A percentile compares a stretch with the other conserved stretches of the same genome.
Evolutionary conservation across 2,888 invertebrate genomes (phyloP).

Genomic region (Lepidochrysops patricia): DNA sequence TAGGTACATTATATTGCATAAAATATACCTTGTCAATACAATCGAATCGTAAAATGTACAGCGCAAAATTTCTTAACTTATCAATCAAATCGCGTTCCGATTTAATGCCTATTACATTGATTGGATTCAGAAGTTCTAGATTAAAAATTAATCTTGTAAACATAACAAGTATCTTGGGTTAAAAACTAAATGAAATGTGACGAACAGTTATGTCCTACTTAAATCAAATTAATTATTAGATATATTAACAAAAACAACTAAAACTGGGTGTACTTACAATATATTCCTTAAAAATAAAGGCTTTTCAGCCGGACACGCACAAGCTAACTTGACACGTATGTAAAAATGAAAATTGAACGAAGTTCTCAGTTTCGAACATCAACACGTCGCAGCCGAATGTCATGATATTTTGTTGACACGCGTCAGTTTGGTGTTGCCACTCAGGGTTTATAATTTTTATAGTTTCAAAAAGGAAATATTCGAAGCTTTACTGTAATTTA

Average conservation of each 20-base stretch:
- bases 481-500: neutral
- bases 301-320: constrained; percentile 55
- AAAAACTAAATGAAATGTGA: neutral
- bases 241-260: constrained; percentile 25
- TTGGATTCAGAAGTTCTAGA: constrained; percentile 24
- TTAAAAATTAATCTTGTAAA: constrained; percentile 24
- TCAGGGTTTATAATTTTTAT: too few relatives aligned
- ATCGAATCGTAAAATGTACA: too few relatives aligned
- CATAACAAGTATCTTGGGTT: constrained; percentile 17
- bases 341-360: constrained; percentile 53
- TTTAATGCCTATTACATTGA: constrained; percentile 12
- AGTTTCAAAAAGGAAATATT: neutral
- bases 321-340: constrained; percentile 67
- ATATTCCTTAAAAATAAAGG: constrained; percentile 63
- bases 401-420: constrained; percentile 31
- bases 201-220: neutral
- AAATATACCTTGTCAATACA: neutral
- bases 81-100: neutral
- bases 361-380: constrained; percentile 28
- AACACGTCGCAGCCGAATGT: constrained; percentile 35
- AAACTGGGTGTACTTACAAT: constrained; percentile 57
- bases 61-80: neutral
- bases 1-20: neutral
- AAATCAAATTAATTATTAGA: constrained; percentile 13
- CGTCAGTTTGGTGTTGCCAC: constrained; percentile 33